A percentile compares a stretch with the other conserved stretches of the same genome.
These are phyloP conservation scores for Synergus laeviventris DNA, from an alignment of 2,888 invertebrate genomes.

Conservation along the genomic window DNA sequence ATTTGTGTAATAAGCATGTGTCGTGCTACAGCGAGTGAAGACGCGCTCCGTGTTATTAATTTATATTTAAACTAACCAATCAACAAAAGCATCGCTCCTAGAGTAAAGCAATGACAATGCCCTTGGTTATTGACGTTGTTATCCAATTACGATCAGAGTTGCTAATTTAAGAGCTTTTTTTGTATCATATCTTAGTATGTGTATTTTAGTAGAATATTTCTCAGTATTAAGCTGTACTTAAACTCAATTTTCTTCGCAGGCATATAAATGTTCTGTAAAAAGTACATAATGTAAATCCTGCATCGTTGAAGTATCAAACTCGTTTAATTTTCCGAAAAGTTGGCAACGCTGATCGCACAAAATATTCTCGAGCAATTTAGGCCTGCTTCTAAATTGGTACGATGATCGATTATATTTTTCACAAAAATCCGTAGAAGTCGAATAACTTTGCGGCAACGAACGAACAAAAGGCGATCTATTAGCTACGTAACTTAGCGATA, in stretches of 20 bases:
- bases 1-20: slow-evolving; percentile 67
- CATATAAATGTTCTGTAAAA: neutral
- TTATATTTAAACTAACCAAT: slow-evolving; percentile 25
- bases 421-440: neutral
- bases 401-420: neutral
- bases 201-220: neutral
- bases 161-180: neutral
- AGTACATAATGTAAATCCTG: neutral
- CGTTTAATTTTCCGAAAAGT: neutral
- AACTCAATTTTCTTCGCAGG: neutral
- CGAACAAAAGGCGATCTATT: slow-evolving; percentile 41
- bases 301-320: neutral
- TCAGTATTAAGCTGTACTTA: neutral
- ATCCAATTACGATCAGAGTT: slow-evolving; percentile 1
- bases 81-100: slow-evolving; percentile 6
- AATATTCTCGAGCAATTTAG: neutral
- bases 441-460: neutral
- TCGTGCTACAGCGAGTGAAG: slow-evolving; percentile 1
- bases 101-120: neutral
- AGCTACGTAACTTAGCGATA: slow-evolving; percentile 59
- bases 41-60: slow-evolving; percentile 57
- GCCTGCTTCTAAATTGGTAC: neutral
- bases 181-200: neutral
- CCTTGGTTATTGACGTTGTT: neutral
- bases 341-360: slow-evolving; percentile 1